Conservation (phyloP, 2,797 vertebrate genomes). For the Catamblyrhynchus diadema region DNA sequence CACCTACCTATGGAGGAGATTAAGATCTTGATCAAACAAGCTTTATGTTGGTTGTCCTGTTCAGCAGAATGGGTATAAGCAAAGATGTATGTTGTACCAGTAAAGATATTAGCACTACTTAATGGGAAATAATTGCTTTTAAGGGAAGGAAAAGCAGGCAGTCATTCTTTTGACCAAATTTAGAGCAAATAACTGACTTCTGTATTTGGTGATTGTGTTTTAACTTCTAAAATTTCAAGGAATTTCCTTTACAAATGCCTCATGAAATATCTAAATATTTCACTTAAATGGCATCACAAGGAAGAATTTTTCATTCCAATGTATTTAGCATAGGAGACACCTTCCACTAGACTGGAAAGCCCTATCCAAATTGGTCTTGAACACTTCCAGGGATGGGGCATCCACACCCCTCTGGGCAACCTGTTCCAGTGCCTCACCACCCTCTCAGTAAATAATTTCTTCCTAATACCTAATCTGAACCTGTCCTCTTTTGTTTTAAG, state of each 20-base stretch:
- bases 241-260: not conserved
- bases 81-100: not conserved
- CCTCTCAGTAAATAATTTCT: not conserved
- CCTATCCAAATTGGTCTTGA: not conserved
- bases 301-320: not conserved
- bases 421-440: not conserved
- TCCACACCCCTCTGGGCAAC: not conserved
- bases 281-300: not conserved
- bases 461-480: not conserved
- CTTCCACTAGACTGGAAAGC: fast-evolving
- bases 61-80: not conserved
- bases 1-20: not conserved
- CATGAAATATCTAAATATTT: not conserved
- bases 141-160: not conserved
- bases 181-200: not conserved
- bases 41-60: not conserved
- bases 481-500: not conserved
- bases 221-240: not conserved
- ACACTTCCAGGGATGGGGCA: not conserved
- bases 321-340: not conserved
- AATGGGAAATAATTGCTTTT: not conserved
- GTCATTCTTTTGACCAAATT: not conserved
- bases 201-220: not conserved
- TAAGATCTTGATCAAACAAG: too few relatives aligned
- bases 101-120: not conserved